Base-by-base conservation (phyloP, 2,888 invertebrate species). In the Crepidodera aurea region DNA sequence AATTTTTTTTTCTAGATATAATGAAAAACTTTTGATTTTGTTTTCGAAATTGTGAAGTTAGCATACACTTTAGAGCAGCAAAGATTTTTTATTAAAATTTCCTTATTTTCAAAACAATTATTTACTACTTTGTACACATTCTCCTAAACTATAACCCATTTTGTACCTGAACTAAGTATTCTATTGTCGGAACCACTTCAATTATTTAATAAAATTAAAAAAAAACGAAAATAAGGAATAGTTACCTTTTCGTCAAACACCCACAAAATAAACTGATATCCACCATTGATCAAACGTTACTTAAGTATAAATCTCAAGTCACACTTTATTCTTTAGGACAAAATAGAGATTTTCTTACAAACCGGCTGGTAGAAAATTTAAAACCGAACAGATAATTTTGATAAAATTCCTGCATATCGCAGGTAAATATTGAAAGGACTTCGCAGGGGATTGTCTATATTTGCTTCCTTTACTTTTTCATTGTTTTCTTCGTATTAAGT, bases 321-420 rank as follows among this genome's bases (percentile, higher is more conserved):
- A 81, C 81, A 81, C 76, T 77, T 71, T 70, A 73, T 80, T 76
- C 79, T 75, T 77, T 73, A 77, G 77, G 72, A 80, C 78, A 80
- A 80, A 80, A 80, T 79, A 78, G 78, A 78, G 79, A 80, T 80
- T 78, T 74, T 69, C 74, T 80, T 80, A 78, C 79, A 79, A 76
- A 56, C 29, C 75, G 71, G 73, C 75, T 73, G 67, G 65, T 68
- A 73, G 72, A 73, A 77, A 77, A 76, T 73, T 73, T 75, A 77
- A 78, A 78, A 76, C 76, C 69, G 59, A 54, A 63, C 66, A 70
- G 64, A 62, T 67, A 74, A 76, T 79, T 77, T 79, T 77, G 77
- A 77, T 67, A 50, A 57, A 61, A 34, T 56, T 19, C 46, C 42
- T 22, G 55, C 25, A 48, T 53, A 19, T 13, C 16, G 22, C 39